These are phyloP conservation scores for Coptodon rendalli DNA, from an alignment of 2,113 vertebrate genomes.

Conservation along the genomic window DNA sequence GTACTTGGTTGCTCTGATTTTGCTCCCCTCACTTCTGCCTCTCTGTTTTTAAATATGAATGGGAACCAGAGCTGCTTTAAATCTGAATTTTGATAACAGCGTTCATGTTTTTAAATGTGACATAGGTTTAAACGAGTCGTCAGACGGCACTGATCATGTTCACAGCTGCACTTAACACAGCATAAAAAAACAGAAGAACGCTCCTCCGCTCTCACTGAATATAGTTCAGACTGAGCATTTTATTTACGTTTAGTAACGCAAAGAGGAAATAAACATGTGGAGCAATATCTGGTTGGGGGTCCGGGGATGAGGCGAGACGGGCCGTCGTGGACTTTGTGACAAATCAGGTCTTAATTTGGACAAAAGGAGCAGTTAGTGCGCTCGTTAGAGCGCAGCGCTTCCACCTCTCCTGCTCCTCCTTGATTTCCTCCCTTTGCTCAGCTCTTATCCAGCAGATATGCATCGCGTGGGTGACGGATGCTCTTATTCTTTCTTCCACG, in stretches of 20 bases:
- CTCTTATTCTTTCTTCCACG: background rate
- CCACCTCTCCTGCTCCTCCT: background rate
- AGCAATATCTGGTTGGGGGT: background rate
- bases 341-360: background rate
- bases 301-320: background rate
- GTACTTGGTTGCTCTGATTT: background rate
- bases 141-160: background rate
- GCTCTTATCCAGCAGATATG: background rate
- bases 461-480: background rate
- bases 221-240: background rate
- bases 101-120: background rate
- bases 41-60: background rate
- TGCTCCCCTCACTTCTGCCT: background rate
- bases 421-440: background rate
- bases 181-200: background rate
- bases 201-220: background rate
- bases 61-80: background rate
- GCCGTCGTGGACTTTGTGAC: background rate
- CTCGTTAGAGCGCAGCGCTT: background rate
- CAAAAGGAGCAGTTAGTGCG: background rate
- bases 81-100: background rate
- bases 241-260: background rate
- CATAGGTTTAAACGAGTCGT: background rate
- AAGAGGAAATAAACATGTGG: background rate
- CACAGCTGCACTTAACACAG: background rate